Evolutionary conservation across 2,888 invertebrate species (phyloP).

Genomic region (Dynastes hyllus): DNA sequence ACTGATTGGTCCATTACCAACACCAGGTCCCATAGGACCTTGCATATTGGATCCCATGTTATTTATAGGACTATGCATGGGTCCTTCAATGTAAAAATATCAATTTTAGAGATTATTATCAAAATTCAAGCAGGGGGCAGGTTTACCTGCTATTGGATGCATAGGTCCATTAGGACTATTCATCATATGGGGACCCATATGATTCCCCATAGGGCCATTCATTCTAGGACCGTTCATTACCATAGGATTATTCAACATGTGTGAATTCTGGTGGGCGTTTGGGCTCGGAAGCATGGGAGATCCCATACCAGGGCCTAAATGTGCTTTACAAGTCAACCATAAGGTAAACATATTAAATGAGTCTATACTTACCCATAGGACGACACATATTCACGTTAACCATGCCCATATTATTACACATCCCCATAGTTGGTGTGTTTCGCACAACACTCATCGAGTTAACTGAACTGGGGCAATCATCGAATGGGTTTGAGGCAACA

Average conservation of each 20-base stretch:
- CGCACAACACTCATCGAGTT: conserved; percentile 67
- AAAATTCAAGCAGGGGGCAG: neutral
- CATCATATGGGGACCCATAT: conserved; percentile 73
- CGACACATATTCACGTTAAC: conserved; percentile 78
- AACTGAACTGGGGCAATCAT: conserved; percentile 83
- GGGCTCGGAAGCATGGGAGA: conserved; percentile 72
- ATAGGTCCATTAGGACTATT: conserved; percentile 78
- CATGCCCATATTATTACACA: conserved; percentile 72
- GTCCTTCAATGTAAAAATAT: conserved; percentile 63
- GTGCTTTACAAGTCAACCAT: neutral
- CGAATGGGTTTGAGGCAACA: conserved; percentile 95
- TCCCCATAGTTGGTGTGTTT: conserved; percentile 66
- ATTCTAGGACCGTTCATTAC: conserved; percentile 72
- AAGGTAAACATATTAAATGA: neutral
- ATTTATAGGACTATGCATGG: conserved; percentile 78
- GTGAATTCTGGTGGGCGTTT: conserved; percentile 65
- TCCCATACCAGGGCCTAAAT: conserved; percentile 54
- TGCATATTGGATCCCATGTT: conserved; percentile 76
- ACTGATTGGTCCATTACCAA: conserved; percentile 80
- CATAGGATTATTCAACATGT: conserved; percentile 68
- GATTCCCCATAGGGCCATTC: conserved; percentile 67
- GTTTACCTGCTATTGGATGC: conserved; percentile 72
- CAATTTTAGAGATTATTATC: neutral
- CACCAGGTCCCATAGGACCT: conserved; percentile 63
- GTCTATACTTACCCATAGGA: conserved; percentile 74